Evolutionary conservation across 2,113 vertebrate genomes (phyloP).

Genomic region (Passer montanus): DNA sequence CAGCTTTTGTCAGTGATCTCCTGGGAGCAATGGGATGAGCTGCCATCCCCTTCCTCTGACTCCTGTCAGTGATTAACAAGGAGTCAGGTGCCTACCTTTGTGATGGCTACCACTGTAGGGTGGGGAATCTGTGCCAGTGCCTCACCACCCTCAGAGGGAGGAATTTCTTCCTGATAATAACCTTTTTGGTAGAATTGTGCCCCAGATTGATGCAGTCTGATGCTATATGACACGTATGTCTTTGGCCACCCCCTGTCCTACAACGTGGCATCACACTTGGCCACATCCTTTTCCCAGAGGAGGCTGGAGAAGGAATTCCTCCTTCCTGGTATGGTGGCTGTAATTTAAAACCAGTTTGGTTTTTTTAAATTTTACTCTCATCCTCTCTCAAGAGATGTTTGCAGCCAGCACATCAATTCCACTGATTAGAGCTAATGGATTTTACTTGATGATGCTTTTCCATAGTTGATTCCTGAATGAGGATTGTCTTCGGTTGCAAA

Average conservation of each 20-base stretch:
- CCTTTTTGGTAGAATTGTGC: not conserved
- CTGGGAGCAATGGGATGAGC: not conserved
- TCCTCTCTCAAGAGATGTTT: not conserved
- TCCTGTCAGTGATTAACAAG: accelerated
- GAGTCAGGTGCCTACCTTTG: not conserved
- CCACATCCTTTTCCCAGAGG: not conserved
- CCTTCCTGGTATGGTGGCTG: not conserved
- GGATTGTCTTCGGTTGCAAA: too few relatives aligned
- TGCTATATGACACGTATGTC: not conserved
- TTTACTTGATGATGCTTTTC: not conserved
- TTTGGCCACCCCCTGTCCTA: not conserved
- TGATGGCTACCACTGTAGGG: not conserved
- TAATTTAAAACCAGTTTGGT: not conserved
- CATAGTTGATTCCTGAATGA: not conserved
- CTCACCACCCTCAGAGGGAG: not conserved
- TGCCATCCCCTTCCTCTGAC: not conserved
- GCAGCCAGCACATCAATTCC: not conserved
- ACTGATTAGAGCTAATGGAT: conserved; percentile 6
- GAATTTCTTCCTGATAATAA: not conserved
- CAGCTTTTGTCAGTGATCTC: not conserved
- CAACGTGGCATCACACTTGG: accelerated
- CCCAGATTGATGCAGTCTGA: not conserved
- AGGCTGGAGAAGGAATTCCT: not conserved
- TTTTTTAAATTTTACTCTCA: not conserved
- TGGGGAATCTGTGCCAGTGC: not conserved